Conservation (phyloP, 2,113 vertebrate genomes). For the Dicaeum eximium region DNA sequence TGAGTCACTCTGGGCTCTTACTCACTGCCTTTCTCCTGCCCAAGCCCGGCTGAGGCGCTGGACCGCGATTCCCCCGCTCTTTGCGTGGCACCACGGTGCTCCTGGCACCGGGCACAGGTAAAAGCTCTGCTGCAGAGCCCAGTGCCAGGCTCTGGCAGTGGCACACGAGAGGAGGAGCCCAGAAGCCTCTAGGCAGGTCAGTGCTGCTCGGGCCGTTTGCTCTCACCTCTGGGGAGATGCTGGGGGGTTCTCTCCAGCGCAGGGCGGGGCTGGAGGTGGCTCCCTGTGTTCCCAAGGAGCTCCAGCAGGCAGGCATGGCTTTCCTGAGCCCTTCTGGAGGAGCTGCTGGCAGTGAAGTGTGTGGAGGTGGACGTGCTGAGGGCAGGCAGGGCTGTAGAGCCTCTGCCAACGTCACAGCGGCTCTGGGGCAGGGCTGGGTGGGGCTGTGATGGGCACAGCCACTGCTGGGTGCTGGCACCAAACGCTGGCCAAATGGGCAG, state of each 20-base stretch:
- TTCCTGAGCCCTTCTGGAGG: background rate
- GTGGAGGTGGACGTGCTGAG: background rate
- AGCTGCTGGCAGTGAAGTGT: background rate
- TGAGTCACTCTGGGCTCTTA: conserved; percentile 36
- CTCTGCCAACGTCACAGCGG: accelerated
- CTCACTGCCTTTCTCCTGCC: conserved; percentile 24
- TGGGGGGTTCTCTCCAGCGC: accelerated
- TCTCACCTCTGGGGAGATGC: background rate
- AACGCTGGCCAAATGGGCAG: background rate
- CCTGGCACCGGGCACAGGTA: accelerated
- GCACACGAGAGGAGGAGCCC: background rate
- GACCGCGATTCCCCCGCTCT: background rate
- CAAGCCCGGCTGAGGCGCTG: background rate
- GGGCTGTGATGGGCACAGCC: background rate
- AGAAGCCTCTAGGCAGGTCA: background rate
- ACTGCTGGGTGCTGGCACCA: background rate
- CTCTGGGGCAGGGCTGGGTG: background rate
- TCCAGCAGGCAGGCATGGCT: background rate
- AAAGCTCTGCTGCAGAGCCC: background rate
- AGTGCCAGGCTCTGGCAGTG: background rate
- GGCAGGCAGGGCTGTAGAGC: accelerated
- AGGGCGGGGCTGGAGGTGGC: background rate
- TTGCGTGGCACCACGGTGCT: accelerated
- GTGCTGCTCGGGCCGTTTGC: background rate
- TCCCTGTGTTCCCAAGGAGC: background rate